These are phyloP conservation scores for Vannuccia rotundouncinata DNA, from an alignment of 2,888 invertebrate species.

Conservation along the genomic window DNA sequence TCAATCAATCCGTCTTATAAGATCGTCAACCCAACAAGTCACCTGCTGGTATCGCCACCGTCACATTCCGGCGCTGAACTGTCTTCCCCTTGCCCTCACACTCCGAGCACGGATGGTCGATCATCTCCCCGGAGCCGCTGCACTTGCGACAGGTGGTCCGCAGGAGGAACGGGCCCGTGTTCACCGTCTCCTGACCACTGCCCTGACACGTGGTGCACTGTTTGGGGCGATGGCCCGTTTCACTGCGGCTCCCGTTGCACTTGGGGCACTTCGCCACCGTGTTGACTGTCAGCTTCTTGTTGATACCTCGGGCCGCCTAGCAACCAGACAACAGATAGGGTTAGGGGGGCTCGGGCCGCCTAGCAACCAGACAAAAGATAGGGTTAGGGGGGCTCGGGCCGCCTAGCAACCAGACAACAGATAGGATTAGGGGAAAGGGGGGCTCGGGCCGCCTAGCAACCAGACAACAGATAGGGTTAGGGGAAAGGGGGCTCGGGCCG, in stretches of 20 bases:
- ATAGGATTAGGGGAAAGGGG: too few relatives aligned
- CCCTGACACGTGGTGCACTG: conserved; percentile 89
- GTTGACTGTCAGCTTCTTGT: conserved; percentile 84
- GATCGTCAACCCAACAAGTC: too few relatives aligned
- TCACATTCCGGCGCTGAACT: conserved; percentile 78
- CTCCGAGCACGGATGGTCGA: conserved; percentile 80
- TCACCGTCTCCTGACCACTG: conserved; percentile 70
- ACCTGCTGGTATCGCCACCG: conserved; percentile 84
- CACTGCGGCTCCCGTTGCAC: conserved; percentile 76
- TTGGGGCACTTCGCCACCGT: conserved; percentile 83
- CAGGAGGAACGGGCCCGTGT: conserved; percentile 85
- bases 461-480: too few relatives aligned
- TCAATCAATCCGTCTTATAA: too few relatives aligned
- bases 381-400: background rate
- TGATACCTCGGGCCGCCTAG: conserved; percentile 82
- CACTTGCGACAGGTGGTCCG: conserved; percentile 79
- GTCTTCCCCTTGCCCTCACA: conserved; percentile 86
- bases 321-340: conserved; percentile 80
- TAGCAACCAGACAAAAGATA: background rate
- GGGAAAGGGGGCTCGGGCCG: too few relatives aligned
- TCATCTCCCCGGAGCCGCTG: conserved; percentile 66
- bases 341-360: conserved; percentile 56
- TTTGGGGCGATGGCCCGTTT: conserved; percentile 75
- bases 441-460: too few relatives aligned
- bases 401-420: too few relatives aligned